Conservation (phyloP, 2,888 invertebrate genomes). For the Amblyjoppa fuscipennis region DNA sequence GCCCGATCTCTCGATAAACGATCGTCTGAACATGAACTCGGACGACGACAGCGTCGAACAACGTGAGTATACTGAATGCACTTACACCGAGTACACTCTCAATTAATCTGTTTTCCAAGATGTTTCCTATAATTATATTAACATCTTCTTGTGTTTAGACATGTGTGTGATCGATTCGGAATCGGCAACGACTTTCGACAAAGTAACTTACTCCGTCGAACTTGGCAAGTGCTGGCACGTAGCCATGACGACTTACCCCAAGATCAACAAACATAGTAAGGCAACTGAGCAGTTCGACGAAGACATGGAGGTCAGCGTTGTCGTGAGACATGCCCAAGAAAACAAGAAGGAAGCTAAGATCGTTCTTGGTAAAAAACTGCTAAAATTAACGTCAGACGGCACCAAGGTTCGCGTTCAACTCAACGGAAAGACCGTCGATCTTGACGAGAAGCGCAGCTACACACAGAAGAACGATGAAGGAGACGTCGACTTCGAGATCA, state of each 20-base stretch:
- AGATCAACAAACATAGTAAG: slow-evolving; percentile 71
- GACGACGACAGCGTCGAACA: slow-evolving; percentile 12
- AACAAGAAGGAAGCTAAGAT: slow-evolving; percentile 85
- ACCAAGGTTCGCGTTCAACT: slow-evolving; percentile 79
- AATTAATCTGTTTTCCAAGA: neutral
- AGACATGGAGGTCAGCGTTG: slow-evolving; percentile 83
- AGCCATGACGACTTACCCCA: slow-evolving; percentile 86
- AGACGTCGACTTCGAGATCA: slow-evolving; percentile 84
- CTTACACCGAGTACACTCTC: neutral
- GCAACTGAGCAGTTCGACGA: slow-evolving; percentile 83
- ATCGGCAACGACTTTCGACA: slow-evolving; percentile 89
- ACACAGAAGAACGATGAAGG: slow-evolving; percentile 83
- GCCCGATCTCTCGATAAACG: slow-evolving; percentile 27
- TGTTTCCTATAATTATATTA: neutral
- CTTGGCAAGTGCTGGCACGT: slow-evolving; percentile 88
- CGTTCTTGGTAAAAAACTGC: slow-evolving; percentile 83
- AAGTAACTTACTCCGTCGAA: slow-evolving; percentile 87
- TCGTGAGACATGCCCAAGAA: slow-evolving; percentile 84
- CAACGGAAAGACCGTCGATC: slow-evolving; percentile 75
- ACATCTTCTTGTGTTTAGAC: slow-evolving; percentile 86
- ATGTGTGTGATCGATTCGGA: slow-evolving; percentile 88
- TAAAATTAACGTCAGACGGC: slow-evolving; percentile 82
- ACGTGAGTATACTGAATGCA: slow-evolving; percentile 39
- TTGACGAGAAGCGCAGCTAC: slow-evolving; percentile 73
- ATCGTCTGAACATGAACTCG: slow-evolving; percentile 17